Evolutionary conservation across 2,888 invertebrate genomes (phyloP), one percentile per base, ranked within the genome.

Genomic region (Phyto melanocephala): DNA sequence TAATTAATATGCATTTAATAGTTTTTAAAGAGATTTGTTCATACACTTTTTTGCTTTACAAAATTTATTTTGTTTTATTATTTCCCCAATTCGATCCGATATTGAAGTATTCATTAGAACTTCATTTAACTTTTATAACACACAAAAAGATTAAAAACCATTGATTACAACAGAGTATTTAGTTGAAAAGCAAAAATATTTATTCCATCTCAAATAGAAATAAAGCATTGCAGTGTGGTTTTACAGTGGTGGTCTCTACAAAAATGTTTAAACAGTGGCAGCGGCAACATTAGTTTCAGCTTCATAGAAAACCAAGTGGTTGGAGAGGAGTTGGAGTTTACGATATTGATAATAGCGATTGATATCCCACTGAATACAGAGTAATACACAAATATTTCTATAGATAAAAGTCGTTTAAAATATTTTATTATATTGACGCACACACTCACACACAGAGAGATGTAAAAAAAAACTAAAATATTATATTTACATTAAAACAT

Each of bases 161-260:
- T 56, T 52, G 67, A 68, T 60, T 68, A 40, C n/a, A 60, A 60
- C 47, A 40, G 13, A 40, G 33, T 17, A 35, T 0, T 56, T 17
- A 33, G 17, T 33, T 4, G 22, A 28, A 20, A 50, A 3, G 15
- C 1, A 7, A 33, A 17, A 54, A 15, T 54, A 7, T 15, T 54
- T 54, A 28, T 28, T 28, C 6, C 3, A 28, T 28, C 28, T 28
- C 62, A 77, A 74, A 52, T 28, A 72, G 20, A 52, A 72, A 47
- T 42, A 50, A 35, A 72, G 45, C 47, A 37, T 71, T 81, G 60
- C 50, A 67, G 60, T 71, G 76, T 76, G 76, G 81, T 81, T 62
- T 45, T 35, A 24, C 37, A 71, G 65, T 54, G n/a, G n/a, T n/a
- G 71, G 65, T 42, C 40, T 75, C 22, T 24, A 42, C 56, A 40